Evolutionary conservation across 1,140 invertebrate species (phyloP).

Genomic region (Periplaneta americana): DNA sequence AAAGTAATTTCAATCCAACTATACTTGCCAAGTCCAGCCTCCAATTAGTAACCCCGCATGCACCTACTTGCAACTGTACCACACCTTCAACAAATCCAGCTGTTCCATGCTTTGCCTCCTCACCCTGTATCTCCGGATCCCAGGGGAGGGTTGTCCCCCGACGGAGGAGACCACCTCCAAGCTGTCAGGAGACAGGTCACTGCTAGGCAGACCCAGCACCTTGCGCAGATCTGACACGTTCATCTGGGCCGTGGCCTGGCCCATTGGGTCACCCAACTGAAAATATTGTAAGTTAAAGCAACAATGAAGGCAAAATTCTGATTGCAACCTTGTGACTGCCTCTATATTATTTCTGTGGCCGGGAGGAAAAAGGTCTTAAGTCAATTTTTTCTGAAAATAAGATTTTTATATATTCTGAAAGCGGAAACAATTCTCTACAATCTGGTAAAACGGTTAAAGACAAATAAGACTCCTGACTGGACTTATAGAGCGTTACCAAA

Average conservation of each 20-base stretch:
- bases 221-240: constrained; percentile 86
- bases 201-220: constrained; percentile 67
- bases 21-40: constrained; percentile 9
- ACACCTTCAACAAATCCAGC: constrained; percentile 87
- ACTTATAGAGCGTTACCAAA: no score
- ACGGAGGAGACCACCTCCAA: constrained; percentile 26
- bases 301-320: no score
- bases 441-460: no score
- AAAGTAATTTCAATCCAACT: no score
- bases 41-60: not conserved
- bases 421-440: no score
- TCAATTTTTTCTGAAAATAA: no score
- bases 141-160: constrained; percentile 31
- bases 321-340: no score
- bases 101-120: constrained; percentile 94
- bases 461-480: no score
- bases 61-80: constrained; percentile 14
- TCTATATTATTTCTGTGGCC: no score
- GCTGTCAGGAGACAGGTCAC: constrained; percentile 29
- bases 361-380: no score
- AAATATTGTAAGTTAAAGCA: constrained; percentile 28
- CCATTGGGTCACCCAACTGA: constrained; percentile 80
- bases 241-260: constrained; percentile 87
- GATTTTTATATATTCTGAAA: no score
- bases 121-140: constrained; percentile 51